Evolutionary conservation across 1,140 invertebrate genomes (phyloP).

Genomic region (Chelonus insularis): DNA sequence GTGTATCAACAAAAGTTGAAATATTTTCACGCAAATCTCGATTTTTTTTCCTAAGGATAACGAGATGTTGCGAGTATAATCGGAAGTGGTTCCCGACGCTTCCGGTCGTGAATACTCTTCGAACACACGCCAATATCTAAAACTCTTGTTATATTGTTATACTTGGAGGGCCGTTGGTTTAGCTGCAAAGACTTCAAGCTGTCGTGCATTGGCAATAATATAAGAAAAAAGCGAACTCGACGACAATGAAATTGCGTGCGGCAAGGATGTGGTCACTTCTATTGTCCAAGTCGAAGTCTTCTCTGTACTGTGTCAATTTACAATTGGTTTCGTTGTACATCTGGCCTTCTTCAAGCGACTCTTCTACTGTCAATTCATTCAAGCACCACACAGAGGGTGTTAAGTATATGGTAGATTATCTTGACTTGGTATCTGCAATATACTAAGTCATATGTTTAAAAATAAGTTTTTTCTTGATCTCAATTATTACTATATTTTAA

Average conservation of each 20-base stretch:
- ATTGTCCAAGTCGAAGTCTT: slow-evolving; percentile 23
- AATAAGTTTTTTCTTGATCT: background rate
- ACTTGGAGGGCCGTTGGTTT: slow-evolving; percentile 9
- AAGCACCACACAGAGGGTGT: background rate
- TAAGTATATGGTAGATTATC: slow-evolving; percentile 17
- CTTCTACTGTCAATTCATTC: slow-evolving; percentile 21
- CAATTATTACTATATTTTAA: too few species aligned
- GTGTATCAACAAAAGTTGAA: background rate
- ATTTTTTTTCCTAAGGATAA: background rate
- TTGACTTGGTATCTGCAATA: background rate
- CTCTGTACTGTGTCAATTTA: slow-evolving; percentile 4
- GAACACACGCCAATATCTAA: background rate
- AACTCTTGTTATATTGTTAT: background rate
- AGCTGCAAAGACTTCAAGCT: slow-evolving; percentile 20
- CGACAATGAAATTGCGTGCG: slow-evolving; percentile 35
- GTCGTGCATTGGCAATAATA: slow-evolving; percentile 16
- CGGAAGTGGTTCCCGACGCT: slow-evolving; percentile 26
- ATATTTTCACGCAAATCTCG: slow-evolving; percentile 4
- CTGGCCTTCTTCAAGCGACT: slow-evolving; percentile 19
- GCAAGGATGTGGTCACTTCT: slow-evolving; percentile 35
- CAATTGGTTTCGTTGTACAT: slow-evolving; percentile 34
- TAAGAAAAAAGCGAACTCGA: slow-evolving; percentile 23
- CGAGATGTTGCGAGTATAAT: background rate
- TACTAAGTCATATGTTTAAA: background rate
- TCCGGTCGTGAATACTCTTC: slow-evolving; percentile 9